A percentile compares a stretch with the other conserved stretches of the same genome.
Conservation (phyloP, 2,113 vertebrate genomes). For the Raphicerus campestris region DNA sequence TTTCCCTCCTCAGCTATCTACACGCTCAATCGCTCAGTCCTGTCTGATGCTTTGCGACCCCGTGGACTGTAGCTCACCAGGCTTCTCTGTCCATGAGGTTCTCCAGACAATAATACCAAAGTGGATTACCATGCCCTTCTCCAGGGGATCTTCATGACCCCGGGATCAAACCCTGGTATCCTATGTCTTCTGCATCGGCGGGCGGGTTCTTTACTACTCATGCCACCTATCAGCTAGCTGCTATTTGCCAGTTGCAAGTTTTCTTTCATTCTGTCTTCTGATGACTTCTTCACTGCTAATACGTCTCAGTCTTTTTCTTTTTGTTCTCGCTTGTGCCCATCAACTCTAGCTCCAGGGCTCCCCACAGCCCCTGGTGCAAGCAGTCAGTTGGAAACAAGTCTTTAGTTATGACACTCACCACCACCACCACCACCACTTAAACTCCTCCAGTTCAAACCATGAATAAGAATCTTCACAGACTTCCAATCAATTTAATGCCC, state of each 20-base stretch:
- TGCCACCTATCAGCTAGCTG: neutral
- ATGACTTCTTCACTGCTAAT: neutral
- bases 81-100: neutral
- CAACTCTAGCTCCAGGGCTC: neutral
- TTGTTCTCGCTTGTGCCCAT: neutral
- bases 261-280: neutral
- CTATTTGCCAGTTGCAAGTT: neutral
- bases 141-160: neutral
- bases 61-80: neutral
- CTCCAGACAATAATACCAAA: neutral
- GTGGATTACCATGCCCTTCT: neutral
- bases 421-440: neutral
- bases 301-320: neutral
- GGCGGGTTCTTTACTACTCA: neutral
- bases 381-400: neutral
- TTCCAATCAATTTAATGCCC: neutral
- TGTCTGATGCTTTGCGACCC: neutral
- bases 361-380: neutral
- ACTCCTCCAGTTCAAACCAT: neutral
- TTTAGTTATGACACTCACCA: neutral
- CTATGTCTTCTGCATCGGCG: neutral
- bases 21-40: neutral
- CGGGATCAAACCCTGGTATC: fast-evolving
- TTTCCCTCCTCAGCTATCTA: neutral
- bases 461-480: neutral